Percentiles rank a stretch among this genome's conserved stretches.
Evolutionary conservation across 2,888 invertebrate genomes (phyloP).

Genomic region (Melanargia galathea): DNA sequence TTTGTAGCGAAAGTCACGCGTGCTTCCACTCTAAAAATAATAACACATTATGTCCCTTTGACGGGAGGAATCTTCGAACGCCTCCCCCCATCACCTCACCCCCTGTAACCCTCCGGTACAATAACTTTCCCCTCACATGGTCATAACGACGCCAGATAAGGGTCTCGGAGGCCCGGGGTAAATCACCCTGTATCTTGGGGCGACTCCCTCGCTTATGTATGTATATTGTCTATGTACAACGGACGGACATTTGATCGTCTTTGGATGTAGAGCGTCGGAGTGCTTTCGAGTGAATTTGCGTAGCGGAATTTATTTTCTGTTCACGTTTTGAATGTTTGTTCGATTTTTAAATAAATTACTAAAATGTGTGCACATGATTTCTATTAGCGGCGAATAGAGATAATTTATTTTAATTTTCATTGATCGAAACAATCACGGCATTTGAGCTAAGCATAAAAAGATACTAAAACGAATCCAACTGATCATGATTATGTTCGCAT

Average conservation of each 20-base stretch:
- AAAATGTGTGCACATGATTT: no score
- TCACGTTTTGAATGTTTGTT: not conserved
- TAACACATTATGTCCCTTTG: slow-evolving; percentile 78
- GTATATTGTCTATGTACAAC: slow-evolving; percentile 55
- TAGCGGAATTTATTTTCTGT: slow-evolving; percentile 15
- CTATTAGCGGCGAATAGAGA: no score
- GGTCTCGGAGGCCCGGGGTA: slow-evolving; percentile 77
- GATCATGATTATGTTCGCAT: no score
- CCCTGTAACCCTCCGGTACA: slow-evolving; percentile 56
- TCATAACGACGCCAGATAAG: slow-evolving; percentile 81
- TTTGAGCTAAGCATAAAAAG: no score
- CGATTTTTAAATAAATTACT: not conserved
- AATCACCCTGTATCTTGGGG: slow-evolving; percentile 79
- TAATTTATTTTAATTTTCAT: no score
- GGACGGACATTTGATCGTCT: slow-evolving; percentile 58
- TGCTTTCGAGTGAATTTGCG: slow-evolving; percentile 19
- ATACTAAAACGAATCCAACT: no score
- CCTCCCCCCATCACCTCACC: slow-evolving; percentile 55
- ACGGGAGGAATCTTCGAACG: slow-evolving; percentile 59
- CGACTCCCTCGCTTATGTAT: slow-evolving; percentile 63
- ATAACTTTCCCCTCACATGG: slow-evolving; percentile 81
- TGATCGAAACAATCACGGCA: no score
- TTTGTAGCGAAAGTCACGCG: slow-evolving; percentile 35
- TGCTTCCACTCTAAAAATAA: slow-evolving; percentile 63
- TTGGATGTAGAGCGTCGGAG: slow-evolving; percentile 27